phyloP scores from a whole-genome alignment of 2,113 vertebrate species.

The Elgaria multicarinata region DNA sequence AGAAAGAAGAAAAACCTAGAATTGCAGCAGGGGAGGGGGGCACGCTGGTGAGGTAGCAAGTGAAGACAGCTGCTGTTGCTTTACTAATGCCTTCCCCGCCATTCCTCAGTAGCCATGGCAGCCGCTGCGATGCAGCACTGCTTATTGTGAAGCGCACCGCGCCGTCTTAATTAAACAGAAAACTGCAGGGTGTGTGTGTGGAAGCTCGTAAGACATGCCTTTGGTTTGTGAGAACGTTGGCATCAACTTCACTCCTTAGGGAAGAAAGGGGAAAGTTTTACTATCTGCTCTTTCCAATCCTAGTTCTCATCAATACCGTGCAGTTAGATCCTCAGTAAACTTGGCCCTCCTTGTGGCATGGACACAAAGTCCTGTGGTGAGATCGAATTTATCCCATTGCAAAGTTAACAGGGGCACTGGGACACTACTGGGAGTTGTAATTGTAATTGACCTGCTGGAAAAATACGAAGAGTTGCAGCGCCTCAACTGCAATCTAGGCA shows the following conservation, averaged over 20 bases:
- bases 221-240: neutral
- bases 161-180: neutral
- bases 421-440: neutral
- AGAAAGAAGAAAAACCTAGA: neutral
- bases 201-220: neutral
- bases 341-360: neutral
- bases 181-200: neutral
- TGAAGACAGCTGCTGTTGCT: neutral
- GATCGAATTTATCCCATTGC: neutral
- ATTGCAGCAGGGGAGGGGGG: neutral
- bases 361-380: neutral
- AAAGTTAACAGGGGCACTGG: neutral
- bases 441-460: neutral
- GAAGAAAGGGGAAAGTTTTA: neutral
- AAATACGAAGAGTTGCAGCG: neutral
- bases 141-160: neutral
- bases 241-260: fast-evolving
- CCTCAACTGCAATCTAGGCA: neutral
- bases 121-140: fast-evolving
- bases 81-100: neutral
- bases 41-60: neutral
- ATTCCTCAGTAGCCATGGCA: slow-evolving; percentile 25
- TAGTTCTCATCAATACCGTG: neutral
- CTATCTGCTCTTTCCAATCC: neutral
- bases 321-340: neutral